These are phyloP conservation scores for Streblospio benedicti DNA, from an alignment of 1,140 invertebrate genomes.

Conservation along the genomic window DNA sequence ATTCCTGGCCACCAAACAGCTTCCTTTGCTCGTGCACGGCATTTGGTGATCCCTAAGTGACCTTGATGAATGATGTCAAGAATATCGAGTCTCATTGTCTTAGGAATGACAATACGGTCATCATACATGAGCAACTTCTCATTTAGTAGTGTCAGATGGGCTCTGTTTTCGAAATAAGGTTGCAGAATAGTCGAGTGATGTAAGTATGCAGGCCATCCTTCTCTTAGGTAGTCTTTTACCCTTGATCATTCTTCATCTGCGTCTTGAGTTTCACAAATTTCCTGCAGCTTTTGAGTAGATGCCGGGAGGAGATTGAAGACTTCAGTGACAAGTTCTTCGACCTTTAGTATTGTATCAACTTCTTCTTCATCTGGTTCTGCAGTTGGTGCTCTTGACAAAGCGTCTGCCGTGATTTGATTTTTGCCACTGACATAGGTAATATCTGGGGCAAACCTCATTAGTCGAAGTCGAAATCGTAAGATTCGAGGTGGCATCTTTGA, in stretches of 20 bases:
- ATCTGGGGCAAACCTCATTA: neutral
- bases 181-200: neutral
- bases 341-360: neutral
- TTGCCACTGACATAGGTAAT: neutral
- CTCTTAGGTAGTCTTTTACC: neutral
- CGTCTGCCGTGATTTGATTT: neutral
- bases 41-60: constrained; percentile 19
- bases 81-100: constrained; percentile 1
- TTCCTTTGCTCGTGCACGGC: constrained; percentile 10
- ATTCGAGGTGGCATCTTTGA: neutral
- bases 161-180: neutral
- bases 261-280: too few relatives aligned
- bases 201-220: neutral
- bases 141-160: neutral
- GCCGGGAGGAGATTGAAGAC: neutral
- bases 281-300: neutral
- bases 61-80: constrained; percentile 13
- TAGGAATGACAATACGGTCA: constrained; percentile 12
- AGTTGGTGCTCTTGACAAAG: neutral
- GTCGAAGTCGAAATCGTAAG: neutral
- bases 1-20: constrained; percentile 21
- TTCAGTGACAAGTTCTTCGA: neutral
- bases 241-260: neutral
- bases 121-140: too few relatives aligned
- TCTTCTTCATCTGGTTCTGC: neutral